Percentiles rank a stretch among this genome's conserved stretches.
Evolutionary conservation across 2,113 vertebrate genomes (phyloP).

Genomic region (Onychostruthus taczanowskii): DNA sequence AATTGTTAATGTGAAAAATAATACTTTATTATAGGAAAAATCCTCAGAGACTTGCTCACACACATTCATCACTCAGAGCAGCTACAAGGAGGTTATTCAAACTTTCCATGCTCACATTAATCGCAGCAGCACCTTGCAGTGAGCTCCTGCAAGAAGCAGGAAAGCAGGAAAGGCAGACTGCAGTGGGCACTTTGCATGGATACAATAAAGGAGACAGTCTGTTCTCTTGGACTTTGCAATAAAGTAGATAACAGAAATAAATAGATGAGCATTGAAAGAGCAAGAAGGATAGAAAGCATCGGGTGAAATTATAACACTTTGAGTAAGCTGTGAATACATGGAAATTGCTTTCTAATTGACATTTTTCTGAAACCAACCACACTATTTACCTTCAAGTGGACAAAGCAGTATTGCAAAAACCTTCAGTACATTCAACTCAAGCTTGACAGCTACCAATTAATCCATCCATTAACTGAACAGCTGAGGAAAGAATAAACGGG

Average conservation of each 20-base stretch:
- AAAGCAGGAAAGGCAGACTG: neutral
- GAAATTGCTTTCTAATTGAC: conserved; percentile 13
- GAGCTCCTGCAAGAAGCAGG: neutral
- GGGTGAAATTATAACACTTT: neutral
- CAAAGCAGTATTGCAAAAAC: neutral
- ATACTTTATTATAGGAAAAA: conserved; percentile 10
- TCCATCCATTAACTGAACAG: neutral
- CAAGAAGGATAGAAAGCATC: neutral
- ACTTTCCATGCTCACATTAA: conserved; percentile 12
- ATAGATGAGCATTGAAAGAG: neutral
- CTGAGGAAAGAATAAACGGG: neutral
- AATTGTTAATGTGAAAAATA: conserved; percentile 29
- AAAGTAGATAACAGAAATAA: neutral
- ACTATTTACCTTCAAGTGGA: neutral
- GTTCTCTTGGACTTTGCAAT: neutral
- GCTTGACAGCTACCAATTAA: conserved; percentile 17
- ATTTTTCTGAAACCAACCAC: neutral
- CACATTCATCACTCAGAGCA: neutral
- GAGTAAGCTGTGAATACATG: neutral
- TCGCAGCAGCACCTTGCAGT: neutral
- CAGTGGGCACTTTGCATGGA: accelerated
- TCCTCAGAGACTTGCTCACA: neutral
- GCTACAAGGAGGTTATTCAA: conserved; percentile 3
- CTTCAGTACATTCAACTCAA: neutral
- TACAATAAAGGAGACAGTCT: neutral